These are phyloP conservation scores for Tenthredo livida DNA, from an alignment of 2,888 invertebrate species.

Conservation along the genomic window DNA sequence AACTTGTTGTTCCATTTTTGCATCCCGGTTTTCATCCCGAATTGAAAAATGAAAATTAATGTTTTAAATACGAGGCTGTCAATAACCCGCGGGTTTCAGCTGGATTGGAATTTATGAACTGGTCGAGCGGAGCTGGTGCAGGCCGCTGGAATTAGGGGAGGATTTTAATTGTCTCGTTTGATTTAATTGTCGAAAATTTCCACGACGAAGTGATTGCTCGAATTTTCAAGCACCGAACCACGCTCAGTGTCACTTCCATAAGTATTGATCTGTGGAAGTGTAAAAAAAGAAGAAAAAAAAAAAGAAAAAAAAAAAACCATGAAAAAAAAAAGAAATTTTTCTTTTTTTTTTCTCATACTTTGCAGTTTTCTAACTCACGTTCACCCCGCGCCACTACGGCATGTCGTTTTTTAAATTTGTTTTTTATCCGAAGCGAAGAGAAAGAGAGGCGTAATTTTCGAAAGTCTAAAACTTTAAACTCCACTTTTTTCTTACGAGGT, in stretches of 20 bases:
- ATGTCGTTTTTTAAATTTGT: not conserved
- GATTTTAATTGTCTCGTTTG: not conserved
- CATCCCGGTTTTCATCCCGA: too few relatives aligned
- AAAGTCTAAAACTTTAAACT: not conserved
- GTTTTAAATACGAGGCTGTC: not conserved
- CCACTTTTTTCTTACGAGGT: constrained; percentile 2
- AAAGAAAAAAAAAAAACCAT: not conserved
- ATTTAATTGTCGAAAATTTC: not conserved
- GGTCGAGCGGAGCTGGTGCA: not conserved
- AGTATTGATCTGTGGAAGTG: not conserved
- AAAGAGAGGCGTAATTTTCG: constrained; percentile 11
- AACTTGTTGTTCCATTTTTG: not conserved
- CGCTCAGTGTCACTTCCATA: not conserved
- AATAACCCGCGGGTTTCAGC: not conserved
- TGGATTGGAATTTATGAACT: not conserved
- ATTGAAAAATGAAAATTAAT: not conserved
- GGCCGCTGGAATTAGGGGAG: not conserved
- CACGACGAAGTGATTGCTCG: not conserved
- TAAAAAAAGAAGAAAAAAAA: not conserved
- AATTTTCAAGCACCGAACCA: not conserved
- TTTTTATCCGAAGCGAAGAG: constrained; percentile 2
- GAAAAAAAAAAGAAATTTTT: not conserved
- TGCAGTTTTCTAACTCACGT: not conserved
- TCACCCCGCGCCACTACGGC: not conserved
- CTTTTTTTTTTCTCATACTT: not conserved